These are phyloP conservation scores for Lucifuga dentata DNA, from an alignment of 2,113 vertebrate species.

Conservation along the genomic window DNA sequence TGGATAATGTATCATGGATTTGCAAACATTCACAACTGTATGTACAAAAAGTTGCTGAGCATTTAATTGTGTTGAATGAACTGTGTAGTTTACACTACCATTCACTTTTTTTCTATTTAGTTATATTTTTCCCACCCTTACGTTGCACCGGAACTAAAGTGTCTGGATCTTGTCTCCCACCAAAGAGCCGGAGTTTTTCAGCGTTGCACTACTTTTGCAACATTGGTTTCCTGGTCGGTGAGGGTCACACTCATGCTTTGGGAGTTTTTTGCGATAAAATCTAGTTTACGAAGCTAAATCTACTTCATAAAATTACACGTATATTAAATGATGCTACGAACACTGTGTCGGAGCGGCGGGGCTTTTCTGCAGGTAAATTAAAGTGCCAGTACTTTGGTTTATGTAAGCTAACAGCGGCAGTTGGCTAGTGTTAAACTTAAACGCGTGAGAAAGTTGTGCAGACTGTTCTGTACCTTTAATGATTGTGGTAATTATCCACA, in stretches of 20 bases:
- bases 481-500: neutral
- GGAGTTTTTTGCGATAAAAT: neutral
- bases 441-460: no score
- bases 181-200: slow-evolving; percentile 24
- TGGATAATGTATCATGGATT: no score
- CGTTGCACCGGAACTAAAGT: slow-evolving; percentile 34
- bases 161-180: neutral
- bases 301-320: fast-evolving
- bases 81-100: no score
- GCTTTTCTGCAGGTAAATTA: slow-evolving; percentile 75
- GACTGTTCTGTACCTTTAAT: no score
- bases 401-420: no score
- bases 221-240: slow-evolving; percentile 53
- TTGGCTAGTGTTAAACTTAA: no score
- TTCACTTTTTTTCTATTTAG: no score
- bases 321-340: slow-evolving; percentile 70
- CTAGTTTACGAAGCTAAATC: neutral
- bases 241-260: slow-evolving; percentile 64
- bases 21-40: no score
- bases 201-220: slow-evolving; percentile 72
- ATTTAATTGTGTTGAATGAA: no score
- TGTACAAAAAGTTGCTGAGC: no score
- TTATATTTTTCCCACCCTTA: no score
- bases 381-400: neutral
- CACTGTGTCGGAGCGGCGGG: slow-evolving; percentile 73